phyloP scores from a whole-genome alignment of 1,140 invertebrate species.

The Diprion similis region DNA sequence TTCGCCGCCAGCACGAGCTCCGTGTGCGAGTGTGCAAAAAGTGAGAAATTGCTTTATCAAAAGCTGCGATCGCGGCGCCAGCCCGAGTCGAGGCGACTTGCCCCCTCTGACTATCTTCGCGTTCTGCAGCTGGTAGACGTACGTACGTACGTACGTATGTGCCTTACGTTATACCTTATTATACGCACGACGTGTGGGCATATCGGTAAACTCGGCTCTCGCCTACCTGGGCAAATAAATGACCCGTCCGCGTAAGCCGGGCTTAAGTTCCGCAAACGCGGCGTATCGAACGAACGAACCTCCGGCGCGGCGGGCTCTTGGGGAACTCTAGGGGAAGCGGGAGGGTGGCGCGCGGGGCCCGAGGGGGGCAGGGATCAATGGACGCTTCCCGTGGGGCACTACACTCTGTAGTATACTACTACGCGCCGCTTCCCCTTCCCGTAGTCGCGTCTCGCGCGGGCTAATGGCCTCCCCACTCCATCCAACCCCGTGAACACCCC shows the following conservation, averaged over 20 bases:
- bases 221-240: slow-evolving; percentile 5
- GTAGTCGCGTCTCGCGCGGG: slow-evolving; percentile 25
- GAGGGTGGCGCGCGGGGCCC: slow-evolving; percentile 1
- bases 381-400: slow-evolving; percentile 47
- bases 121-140: no score
- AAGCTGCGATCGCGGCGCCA: neutral
- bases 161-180: neutral
- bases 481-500: slow-evolving; percentile 13
- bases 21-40: neutral
- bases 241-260: slow-evolving; percentile 6
- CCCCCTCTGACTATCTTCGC: neutral
- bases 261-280: neutral
- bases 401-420: slow-evolving; percentile 40
- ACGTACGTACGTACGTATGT: neutral
- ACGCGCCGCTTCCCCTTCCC: slow-evolving; percentile 26
- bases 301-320: slow-evolving; percentile 4
- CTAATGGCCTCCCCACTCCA: slow-evolving; percentile 39
- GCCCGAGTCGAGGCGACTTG: no score
- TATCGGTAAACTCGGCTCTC: neutral
- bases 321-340: slow-evolving; percentile 10
- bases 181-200: neutral
- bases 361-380: slow-evolving; percentile 43
- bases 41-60: neutral
- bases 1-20: neutral
- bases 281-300: slow-evolving; percentile 10